Evolutionary conservation across 2,888 invertebrate genomes (phyloP).

Genomic region (Sphaeridia pumilis): DNA sequence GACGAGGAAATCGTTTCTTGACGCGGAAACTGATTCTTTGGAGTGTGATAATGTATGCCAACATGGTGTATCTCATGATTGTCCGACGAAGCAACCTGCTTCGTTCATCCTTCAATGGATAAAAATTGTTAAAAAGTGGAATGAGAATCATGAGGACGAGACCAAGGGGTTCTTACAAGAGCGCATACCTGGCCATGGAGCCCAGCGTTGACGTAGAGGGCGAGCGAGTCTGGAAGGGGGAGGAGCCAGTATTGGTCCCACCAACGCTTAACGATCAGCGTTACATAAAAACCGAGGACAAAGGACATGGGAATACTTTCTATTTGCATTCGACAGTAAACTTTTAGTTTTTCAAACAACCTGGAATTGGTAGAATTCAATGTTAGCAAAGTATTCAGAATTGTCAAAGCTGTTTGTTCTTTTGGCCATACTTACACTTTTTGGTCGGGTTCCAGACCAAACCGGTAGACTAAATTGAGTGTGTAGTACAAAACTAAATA

Average conservation of each 20-base stretch:
- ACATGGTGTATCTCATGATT: constrained; percentile 76
- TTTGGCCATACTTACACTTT: constrained; percentile 55
- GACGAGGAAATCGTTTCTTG: constrained; percentile 74
- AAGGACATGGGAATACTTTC: constrained; percentile 91
- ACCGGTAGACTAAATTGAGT: constrained; percentile 77
- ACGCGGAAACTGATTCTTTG: constrained; percentile 77
- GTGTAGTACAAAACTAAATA: constrained; percentile 75
- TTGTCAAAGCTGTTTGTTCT: too few species aligned
- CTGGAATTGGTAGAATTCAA: too few species aligned
- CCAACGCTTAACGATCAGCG: constrained; percentile 82
- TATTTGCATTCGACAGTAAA: constrained; percentile 75
- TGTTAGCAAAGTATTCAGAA: too few species aligned
- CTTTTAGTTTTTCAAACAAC: constrained; percentile 70
- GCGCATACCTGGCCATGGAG: constrained; percentile 73
- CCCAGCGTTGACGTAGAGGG: constrained; percentile 79
- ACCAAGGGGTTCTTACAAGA: background rate
- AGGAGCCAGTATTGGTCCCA: constrained; percentile 88
- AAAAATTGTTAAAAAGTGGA: too few species aligned
- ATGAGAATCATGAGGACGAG: too few species aligned
- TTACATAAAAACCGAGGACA: constrained; percentile 89
- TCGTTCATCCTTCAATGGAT: constrained; percentile 73
- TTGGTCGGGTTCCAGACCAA: constrained; percentile 63
- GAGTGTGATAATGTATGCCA: constrained; percentile 77
- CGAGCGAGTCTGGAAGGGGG: constrained; percentile 88
- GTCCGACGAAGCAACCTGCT: constrained; percentile 79